Conservation (phyloP, 1,140 invertebrate genomes). For the Pomacea maculata region DNA sequence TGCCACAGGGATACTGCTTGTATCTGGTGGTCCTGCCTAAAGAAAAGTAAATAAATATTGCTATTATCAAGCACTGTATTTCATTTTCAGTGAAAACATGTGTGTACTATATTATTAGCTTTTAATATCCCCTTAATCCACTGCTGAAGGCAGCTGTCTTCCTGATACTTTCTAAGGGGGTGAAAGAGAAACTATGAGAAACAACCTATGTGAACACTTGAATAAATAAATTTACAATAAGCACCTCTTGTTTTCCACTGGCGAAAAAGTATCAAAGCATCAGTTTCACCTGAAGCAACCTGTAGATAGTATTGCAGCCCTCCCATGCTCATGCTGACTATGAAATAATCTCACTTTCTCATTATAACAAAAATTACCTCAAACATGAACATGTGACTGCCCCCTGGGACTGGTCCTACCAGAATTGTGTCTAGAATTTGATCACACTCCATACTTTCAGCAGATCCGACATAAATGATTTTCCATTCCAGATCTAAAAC, state of each 20-base stretch:
- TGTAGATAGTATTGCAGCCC: not conserved
- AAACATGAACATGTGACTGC: conserved; percentile 97
- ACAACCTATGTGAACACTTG: too few species aligned
- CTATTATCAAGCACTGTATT: not conserved
- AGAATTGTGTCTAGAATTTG: conserved; percentile 88
- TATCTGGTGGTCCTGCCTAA: conserved; percentile 94
- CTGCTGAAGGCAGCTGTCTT: too few species aligned
- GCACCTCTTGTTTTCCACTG: not conserved
- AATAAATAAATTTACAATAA: too few species aligned
- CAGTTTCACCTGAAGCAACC: not conserved
- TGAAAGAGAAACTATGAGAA: too few species aligned
- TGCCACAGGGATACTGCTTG: conserved; percentile 89
- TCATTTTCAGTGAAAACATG: not conserved
- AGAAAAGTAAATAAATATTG: conserved; percentile 48
- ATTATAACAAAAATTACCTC: conserved; percentile 71
- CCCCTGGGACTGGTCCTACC: conserved; percentile 97
- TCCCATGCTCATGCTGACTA: not conserved
- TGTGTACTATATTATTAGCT: too few species aligned
- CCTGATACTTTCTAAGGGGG: too few species aligned
- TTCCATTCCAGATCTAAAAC: conserved; percentile 96
- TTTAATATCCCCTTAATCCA: too few species aligned
- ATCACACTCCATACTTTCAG: conserved; percentile 96
- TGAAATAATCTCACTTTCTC: too few species aligned
- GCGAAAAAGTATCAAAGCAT: not conserved
- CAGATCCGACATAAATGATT: conserved; percentile 98